Evolutionary conservation across 2,797 vertebrate species (phyloP).

Genomic region (Manis pentadactyla): DNA sequence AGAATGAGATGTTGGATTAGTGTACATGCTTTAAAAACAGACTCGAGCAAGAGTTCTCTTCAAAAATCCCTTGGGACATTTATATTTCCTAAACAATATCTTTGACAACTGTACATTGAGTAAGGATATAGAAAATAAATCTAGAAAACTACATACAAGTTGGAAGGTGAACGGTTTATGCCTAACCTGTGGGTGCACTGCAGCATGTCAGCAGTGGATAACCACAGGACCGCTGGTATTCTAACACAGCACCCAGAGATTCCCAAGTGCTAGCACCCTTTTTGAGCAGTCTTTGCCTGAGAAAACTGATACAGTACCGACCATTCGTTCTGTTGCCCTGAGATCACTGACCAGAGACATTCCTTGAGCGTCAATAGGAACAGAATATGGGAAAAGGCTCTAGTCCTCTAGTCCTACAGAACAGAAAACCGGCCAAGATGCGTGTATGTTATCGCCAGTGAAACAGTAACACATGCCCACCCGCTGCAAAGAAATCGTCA

Average conservation of each 20-base stretch:
- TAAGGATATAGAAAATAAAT: constrained; percentile 11
- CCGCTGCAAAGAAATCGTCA: neutral
- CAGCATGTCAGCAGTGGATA: neutral
- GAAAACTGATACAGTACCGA: neutral
- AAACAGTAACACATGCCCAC: neutral
- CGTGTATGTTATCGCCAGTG: neutral
- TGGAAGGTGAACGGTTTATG: neutral
- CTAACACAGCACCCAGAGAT: neutral
- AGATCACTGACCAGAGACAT: neutral
- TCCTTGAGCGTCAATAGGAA: neutral
- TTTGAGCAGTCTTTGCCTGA: neutral
- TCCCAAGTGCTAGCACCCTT: neutral
- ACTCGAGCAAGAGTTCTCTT: constrained; percentile 10
- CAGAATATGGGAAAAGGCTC: neutral
- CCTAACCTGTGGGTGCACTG: neutral
- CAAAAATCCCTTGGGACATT: neutral
- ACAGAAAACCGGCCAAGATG: neutral
- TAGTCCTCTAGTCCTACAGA: neutral
- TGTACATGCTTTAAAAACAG: neutral
- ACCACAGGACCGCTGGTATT: neutral
- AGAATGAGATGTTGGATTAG: neutral
- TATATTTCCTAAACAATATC: neutral
- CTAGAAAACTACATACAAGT: neutral
- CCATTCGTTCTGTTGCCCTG: neutral
- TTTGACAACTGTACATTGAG: neutral